Conservation (phyloP, 2,113 vertebrate genomes). For the Hippolais icterina region DNA sequence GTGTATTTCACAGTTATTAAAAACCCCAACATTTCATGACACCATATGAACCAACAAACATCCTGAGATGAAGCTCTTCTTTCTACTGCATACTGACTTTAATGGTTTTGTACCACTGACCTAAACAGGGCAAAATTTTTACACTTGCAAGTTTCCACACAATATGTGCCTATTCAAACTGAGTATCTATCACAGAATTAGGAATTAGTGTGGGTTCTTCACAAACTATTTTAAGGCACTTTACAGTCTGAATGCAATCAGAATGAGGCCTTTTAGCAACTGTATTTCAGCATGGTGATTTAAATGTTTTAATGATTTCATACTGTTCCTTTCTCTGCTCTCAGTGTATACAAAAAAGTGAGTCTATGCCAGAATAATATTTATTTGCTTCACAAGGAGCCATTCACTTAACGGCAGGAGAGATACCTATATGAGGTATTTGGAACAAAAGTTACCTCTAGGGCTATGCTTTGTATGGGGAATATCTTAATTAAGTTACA, state of each 20-base stretch:
- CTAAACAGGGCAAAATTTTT: neutral
- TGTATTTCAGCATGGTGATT: neutral
- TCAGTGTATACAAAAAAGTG: neutral
- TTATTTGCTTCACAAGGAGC: constrained; percentile 34
- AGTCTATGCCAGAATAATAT: constrained; percentile 28
- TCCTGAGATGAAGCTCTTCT: neutral
- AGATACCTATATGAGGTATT: constrained; percentile 22
- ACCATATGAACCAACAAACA: neutral
- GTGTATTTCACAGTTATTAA: neutral
- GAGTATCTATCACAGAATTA: neutral
- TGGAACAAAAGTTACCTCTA: constrained; percentile 52
- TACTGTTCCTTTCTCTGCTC: neutral
- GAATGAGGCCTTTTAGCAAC: neutral
- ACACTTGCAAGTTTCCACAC: neutral
- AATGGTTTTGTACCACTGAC: neutral
- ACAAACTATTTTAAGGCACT: neutral
- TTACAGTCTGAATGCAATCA: neutral
- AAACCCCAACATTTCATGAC: neutral
- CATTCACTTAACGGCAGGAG: constrained; percentile 37
- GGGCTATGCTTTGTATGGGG: constrained; percentile 9
- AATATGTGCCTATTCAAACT: neutral
- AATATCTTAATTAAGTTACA: constrained; percentile 63
- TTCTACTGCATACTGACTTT: neutral
- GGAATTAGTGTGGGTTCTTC: neutral
- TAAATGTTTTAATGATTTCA: constrained; percentile 47